Conservation (phyloP, 1,140 invertebrate species). For the Antheraea mylitta region DNA sequence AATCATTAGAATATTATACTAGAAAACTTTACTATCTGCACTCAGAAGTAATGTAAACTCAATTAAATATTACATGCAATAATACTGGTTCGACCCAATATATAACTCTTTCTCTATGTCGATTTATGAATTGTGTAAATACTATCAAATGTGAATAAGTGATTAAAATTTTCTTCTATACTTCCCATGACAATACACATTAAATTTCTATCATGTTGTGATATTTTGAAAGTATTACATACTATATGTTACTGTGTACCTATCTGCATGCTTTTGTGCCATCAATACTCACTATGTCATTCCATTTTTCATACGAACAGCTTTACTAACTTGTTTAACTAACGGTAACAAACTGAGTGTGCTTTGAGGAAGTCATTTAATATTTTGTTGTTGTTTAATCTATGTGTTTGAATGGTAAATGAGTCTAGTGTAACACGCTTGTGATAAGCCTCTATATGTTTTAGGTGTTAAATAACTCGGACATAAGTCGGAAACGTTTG, state of each 20-base stretch:
- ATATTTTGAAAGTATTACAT: background rate
- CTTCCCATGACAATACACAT: background rate
- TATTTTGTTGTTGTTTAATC: background rate
- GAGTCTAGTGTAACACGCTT: background rate
- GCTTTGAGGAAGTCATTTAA: background rate
- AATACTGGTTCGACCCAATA: no score
- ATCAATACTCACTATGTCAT: background rate
- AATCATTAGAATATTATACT: no score
- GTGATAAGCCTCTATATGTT: background rate
- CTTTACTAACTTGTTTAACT: conserved; percentile 38
- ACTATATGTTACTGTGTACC: background rate
- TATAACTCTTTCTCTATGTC: no score
- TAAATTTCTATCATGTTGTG: no score
- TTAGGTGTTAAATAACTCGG: background rate
- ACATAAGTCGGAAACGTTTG: background rate
- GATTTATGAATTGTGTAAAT: no score
- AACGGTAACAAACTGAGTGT: conserved; percentile 11
- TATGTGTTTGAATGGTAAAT: background rate
- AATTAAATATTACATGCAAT: no score
- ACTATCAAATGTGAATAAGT: background rate
- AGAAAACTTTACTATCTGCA: no score
- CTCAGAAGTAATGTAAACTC: no score
- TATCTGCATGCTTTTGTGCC: conserved; percentile 8
- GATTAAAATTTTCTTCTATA: background rate
- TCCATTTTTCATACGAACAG: conserved; percentile 5